phyloP scores from a whole-genome alignment of 1,140 invertebrate species.

The Drosophila ohnishii region DNA sequence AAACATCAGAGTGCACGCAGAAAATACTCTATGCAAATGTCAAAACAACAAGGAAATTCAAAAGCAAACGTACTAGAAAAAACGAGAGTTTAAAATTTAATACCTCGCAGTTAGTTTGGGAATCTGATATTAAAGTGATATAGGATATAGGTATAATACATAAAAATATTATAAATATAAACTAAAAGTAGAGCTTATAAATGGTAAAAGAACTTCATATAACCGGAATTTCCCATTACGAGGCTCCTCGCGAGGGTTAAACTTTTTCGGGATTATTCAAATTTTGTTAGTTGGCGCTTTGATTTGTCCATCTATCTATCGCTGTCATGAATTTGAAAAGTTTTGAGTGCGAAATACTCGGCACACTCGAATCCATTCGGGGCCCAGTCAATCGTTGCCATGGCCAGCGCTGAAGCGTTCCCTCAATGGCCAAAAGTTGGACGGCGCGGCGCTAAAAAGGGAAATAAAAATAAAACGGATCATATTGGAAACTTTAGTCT shows the following conservation, averaged over 20 bases:
- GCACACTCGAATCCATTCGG: slow-evolving; percentile 54
- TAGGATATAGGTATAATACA: too few relatives aligned
- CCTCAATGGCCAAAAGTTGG: slow-evolving; percentile 69
- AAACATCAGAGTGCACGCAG: slow-evolving; percentile 36
- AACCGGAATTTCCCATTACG: slow-evolving; percentile 29
- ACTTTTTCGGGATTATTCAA: slow-evolving; percentile 18
- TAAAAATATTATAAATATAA: too few relatives aligned
- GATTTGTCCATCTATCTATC: slow-evolving; percentile 32
- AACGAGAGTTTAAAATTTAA: too few relatives aligned
- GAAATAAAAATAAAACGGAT: slow-evolving; percentile 36
- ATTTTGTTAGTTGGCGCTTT: slow-evolving; percentile 50
- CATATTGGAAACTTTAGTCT: slow-evolving; percentile 53
- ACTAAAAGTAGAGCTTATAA: background rate
- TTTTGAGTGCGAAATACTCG: slow-evolving; percentile 60
- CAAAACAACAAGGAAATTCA: slow-evolving; percentile 25
- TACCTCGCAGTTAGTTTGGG: too few relatives aligned
- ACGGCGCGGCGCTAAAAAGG: slow-evolving; percentile 39
- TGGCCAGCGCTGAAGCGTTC: slow-evolving; percentile 35
- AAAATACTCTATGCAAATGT: slow-evolving; percentile 33
- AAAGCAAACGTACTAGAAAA: background rate
- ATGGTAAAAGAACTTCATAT: slow-evolving; percentile 17
- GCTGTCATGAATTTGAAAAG: slow-evolving; percentile 54
- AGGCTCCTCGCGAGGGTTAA: background rate
- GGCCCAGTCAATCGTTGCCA: slow-evolving; percentile 53
- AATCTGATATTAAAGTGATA: background rate